phyloP scores from a whole-genome alignment of 2,797 vertebrate genomes.

The Phalloptychus januarius region DNA sequence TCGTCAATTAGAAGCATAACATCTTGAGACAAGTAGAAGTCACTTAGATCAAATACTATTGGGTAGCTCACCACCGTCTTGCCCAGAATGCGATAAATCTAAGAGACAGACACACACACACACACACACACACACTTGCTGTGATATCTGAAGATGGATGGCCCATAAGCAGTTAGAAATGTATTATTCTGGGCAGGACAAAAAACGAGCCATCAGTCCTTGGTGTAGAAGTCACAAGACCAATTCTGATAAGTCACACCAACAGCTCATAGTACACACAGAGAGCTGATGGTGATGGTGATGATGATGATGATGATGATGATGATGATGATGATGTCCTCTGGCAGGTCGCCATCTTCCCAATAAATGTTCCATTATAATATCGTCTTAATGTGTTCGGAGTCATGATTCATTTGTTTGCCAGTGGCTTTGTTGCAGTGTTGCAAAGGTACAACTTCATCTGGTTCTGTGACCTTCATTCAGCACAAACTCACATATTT shows the following conservation, averaged over 20 bases:
- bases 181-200: slow-evolving; percentile 61
- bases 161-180: slow-evolving; percentile 52
- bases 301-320: slow-evolving; percentile 51
- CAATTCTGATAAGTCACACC: slow-evolving; percentile 31
- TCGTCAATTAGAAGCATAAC: slow-evolving; percentile 98
- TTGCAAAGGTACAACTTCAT: slow-evolving; percentile 44
- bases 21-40: slow-evolving; percentile 99
- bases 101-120: slow-evolving; percentile 40
- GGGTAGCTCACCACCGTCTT: slow-evolving; percentile 99
- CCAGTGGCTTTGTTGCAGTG: slow-evolving; percentile 50
- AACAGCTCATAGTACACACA: slow-evolving; percentile 16
- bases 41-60: slow-evolving; percentile 98
- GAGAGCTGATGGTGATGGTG: slow-evolving; percentile 35
- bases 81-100: slow-evolving; percentile 98
- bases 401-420: slow-evolving; percentile 64
- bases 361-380: slow-evolving; percentile 71
- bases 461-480: slow-evolving; percentile 60
- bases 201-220: slow-evolving; percentile 71
- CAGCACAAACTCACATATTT: slow-evolving; percentile 7
- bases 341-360: slow-evolving; percentile 65
- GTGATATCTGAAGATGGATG: slow-evolving; percentile 68
- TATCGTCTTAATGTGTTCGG: slow-evolving; percentile 59
- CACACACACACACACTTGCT: slow-evolving; percentile 28
- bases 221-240: slow-evolving; percentile 24
- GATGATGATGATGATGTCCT: slow-evolving; percentile 66